Conservation (phyloP, 2,888 invertebrate species). For the Buathra laborator region DNA sequence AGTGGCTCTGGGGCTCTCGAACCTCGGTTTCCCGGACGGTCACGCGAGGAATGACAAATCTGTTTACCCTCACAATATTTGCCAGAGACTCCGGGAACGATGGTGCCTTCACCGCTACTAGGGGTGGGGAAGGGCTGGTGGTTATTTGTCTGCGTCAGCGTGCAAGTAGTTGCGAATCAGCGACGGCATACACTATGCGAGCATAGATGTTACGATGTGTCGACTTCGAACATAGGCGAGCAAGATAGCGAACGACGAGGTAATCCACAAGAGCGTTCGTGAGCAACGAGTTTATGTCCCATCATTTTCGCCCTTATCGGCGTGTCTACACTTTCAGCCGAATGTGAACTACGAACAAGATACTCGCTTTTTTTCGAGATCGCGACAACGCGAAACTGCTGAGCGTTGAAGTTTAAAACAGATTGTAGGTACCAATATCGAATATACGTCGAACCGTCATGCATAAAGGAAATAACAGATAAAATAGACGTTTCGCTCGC, state of each 20-base stretch:
- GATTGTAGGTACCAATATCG: too few species aligned
- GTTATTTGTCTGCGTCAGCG: constrained; percentile 72
- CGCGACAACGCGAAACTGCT: too few species aligned
- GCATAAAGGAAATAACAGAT: too few species aligned
- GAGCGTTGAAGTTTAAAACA: too few species aligned
- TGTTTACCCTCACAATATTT: constrained; percentile 76
- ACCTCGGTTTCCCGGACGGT: constrained; percentile 44
- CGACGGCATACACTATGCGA: neutral
- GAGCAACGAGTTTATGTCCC: too few species aligned
- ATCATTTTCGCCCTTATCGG: too few species aligned
- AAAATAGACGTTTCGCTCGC: too few species aligned
- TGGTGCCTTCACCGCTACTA: constrained; percentile 35
- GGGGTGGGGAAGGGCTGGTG: constrained; percentile 2
- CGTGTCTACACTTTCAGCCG: too few species aligned
- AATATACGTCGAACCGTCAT: too few species aligned
- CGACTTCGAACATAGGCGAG: neutral
- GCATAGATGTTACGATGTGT: neutral
- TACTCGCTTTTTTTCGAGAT: too few species aligned
- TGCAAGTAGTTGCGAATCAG: constrained; percentile 14
- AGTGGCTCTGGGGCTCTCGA: constrained; percentile 15
- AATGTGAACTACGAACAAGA: too few species aligned
- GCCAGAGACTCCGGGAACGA: constrained; percentile 49
- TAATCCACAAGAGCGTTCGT: too few species aligned
- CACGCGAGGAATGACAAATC: constrained; percentile 76
- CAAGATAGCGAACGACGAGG: neutral